phyloP scores from a whole-genome alignment of 1,140 invertebrate genomes.

The Periplaneta americana region DNA sequence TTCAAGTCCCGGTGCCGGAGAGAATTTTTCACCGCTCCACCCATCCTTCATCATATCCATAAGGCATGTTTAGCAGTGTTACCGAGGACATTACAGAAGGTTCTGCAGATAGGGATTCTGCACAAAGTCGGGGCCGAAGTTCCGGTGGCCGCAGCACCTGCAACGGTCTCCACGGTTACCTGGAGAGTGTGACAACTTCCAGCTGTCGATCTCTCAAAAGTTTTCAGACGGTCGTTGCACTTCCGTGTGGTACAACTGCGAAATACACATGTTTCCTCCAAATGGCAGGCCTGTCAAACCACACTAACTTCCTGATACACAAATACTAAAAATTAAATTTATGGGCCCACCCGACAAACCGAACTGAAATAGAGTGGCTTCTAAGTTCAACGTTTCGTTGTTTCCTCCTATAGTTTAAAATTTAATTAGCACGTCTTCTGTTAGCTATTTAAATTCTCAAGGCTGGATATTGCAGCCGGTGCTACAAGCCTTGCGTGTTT shows the following conservation, averaged over 20 bases:
- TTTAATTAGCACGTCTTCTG: not conserved
- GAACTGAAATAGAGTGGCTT: not conserved
- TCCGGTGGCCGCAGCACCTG: not conserved
- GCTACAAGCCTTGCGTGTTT: no score
- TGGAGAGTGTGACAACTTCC: not conserved
- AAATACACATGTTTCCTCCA: not conserved
- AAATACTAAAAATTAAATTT: not conserved
- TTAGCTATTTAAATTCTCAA: no score
- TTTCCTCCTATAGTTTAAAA: not conserved
- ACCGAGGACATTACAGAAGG: no score
- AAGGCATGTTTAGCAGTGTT: no score
- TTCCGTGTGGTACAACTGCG: not conserved
- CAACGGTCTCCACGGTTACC: not conserved
- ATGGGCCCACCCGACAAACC: not conserved
- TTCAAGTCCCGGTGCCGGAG: no score
- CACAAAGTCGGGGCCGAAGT: not conserved
- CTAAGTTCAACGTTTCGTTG: not conserved
- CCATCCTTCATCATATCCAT: no score
- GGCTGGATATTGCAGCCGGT: no score
- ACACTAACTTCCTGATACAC: not conserved
- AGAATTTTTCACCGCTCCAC: no score
- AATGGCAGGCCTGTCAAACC: not conserved
- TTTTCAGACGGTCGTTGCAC: not conserved
- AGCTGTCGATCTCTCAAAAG: not conserved
- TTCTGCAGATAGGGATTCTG: not conserved